Conservation (phyloP, 2,797 vertebrate genomes). For the Nyctibius grandis region DNA sequence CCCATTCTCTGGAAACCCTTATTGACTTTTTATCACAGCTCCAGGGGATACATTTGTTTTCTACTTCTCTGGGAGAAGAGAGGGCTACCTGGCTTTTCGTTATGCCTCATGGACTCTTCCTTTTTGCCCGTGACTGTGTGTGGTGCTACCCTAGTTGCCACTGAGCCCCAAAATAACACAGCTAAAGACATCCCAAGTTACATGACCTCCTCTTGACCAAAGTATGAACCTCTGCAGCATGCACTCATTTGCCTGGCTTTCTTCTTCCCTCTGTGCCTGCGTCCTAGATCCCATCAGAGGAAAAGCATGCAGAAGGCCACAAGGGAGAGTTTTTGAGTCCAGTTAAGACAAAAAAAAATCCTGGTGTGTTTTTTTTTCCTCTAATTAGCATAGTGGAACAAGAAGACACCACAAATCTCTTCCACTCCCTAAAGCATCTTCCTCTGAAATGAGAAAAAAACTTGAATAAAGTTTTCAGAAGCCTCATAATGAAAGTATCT, state of each 20-base stretch:
- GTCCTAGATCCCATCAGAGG: neutral
- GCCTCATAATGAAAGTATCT: neutral
- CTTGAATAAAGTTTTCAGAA: neutral
- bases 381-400: neutral
- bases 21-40: neutral
- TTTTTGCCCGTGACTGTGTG: neutral
- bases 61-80: neutral
- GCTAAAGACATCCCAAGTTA: neutral
- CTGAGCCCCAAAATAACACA: neutral
- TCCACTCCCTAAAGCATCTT: neutral
- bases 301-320: neutral
- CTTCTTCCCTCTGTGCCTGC: neutral
- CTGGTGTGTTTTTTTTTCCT: neutral
- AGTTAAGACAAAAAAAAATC: neutral
- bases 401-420: neutral
- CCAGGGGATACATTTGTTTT: neutral
- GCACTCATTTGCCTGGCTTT: neutral
- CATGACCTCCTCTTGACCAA: accelerated
- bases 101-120: neutral
- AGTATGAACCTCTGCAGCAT: neutral
- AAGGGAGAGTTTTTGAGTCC: neutral
- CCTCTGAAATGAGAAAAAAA: neutral
- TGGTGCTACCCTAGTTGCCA: neutral
- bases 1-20: neutral
- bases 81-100: neutral